These are phyloP conservation scores for Prinia subflava DNA, from an alignment of 2,113 vertebrate species.

Conservation along the genomic window DNA sequence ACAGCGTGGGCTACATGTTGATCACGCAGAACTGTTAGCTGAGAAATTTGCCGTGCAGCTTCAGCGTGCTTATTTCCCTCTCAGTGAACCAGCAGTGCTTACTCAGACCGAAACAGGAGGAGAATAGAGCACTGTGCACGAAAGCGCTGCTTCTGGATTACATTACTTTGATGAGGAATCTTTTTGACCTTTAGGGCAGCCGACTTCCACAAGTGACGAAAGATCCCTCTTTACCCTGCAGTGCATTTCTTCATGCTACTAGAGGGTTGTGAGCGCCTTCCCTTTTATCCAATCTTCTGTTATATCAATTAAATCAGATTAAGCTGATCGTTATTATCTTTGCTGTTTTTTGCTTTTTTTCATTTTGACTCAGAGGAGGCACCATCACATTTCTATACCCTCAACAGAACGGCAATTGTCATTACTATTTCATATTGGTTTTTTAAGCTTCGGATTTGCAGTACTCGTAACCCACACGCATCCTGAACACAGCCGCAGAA, in stretches of 20 bases:
- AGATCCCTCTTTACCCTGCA: background rate
- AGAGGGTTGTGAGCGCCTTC: background rate
- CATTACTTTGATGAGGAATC: background rate
- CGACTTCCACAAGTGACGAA: background rate
- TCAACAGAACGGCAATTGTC: accelerated
- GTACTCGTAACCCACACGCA: accelerated
- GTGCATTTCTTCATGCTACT: background rate
- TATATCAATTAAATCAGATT: background rate
- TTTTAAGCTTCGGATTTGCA: background rate
- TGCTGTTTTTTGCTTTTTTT: too few species aligned
- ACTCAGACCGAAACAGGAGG: background rate
- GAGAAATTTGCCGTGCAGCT: background rate
- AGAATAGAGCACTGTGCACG: background rate
- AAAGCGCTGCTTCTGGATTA: background rate
- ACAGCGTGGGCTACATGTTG: background rate
- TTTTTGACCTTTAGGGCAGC: background rate
- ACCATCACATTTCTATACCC: background rate
- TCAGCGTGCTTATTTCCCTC: background rate
- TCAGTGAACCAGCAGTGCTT: background rate
- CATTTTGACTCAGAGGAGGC: background rate
- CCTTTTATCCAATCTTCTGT: background rate
- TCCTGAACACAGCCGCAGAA: accelerated
- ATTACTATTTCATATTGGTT: too few species aligned
- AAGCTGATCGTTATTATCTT: background rate
- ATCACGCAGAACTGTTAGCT: background rate